A percentile compares a stretch with the other conserved stretches of the same genome.
phyloP scores from a whole-genome alignment of 2,888 invertebrate species.

The Acleris cristana region DNA sequence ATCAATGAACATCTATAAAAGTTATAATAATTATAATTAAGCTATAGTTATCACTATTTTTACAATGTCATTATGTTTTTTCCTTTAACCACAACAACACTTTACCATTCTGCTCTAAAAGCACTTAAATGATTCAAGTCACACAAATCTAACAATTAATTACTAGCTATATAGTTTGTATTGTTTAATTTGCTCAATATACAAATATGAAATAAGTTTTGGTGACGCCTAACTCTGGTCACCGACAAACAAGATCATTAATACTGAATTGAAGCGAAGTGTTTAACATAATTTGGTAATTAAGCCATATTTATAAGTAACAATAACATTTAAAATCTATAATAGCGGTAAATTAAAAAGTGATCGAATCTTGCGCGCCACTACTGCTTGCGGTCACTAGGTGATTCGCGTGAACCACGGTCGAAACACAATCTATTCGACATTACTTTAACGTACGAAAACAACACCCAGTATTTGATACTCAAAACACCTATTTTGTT shows the following conservation, averaged over 20 bases:
- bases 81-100: slow-evolving; percentile 83
- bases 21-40: slow-evolving; percentile 84
- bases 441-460: slow-evolving; percentile 69
- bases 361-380: slow-evolving; percentile 71
- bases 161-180: slow-evolving; percentile 82
- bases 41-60: slow-evolving; percentile 83
- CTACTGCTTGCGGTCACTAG: slow-evolving; percentile 68
- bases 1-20: slow-evolving; percentile 84
- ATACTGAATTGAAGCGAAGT: slow-evolving; percentile 81
- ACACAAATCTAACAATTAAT: slow-evolving; percentile 84
- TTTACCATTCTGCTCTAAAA: slow-evolving; percentile 79
- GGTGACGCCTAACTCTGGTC: slow-evolving; percentile 66
- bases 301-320: slow-evolving; percentile 73
- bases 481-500: slow-evolving; percentile 78
- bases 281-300: slow-evolving; percentile 79
- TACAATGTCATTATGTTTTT: slow-evolving; percentile 83
- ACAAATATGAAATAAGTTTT: slow-evolving; percentile 79
- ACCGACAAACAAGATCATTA: slow-evolving; percentile 72
- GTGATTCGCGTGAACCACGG: slow-evolving; percentile 53
- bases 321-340: slow-evolving; percentile 64
- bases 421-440: slow-evolving; percentile 65
- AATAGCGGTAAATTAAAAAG: slow-evolving; percentile 57
- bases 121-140: slow-evolving; percentile 82
- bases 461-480: slow-evolving; percentile 82
- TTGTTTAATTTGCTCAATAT: slow-evolving; percentile 81